These are phyloP conservation scores for Ondatra zibethicus DNA, from an alignment of 2,113 vertebrate genomes.

Conservation along the genomic window DNA sequence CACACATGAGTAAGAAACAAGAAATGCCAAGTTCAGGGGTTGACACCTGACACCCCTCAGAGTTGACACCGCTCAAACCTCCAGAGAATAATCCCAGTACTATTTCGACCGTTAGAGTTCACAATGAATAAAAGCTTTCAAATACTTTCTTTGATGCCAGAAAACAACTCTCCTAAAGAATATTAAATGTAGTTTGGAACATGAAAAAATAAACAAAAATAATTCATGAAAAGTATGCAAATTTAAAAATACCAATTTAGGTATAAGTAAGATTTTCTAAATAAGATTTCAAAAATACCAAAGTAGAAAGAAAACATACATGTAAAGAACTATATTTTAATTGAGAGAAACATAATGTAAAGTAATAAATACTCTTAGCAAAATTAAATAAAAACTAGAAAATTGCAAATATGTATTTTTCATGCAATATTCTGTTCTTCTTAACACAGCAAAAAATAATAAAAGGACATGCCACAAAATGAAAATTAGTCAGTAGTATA, in stretches of 20 bases:
- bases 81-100: neutral
- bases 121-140: neutral
- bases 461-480: neutral
- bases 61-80: neutral
- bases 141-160: neutral
- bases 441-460: neutral
- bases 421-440: neutral
- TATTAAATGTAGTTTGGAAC: neutral
- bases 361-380: constrained; percentile 34
- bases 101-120: neutral
- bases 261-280: constrained; percentile 7
- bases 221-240: neutral
- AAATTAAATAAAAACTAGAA: neutral
- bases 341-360: neutral
- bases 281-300: neutral
- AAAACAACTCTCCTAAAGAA: neutral
- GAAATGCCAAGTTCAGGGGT: neutral
- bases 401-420: neutral
- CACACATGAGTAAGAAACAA: neutral
- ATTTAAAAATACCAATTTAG: neutral
- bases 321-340: neutral
- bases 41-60: neutral
- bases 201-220: neutral
- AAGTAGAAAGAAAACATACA: neutral
- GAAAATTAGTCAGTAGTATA: neutral